Conservation (phyloP, 2,888 invertebrate genomes). For the Malthinus seriepunctatus region DNA sequence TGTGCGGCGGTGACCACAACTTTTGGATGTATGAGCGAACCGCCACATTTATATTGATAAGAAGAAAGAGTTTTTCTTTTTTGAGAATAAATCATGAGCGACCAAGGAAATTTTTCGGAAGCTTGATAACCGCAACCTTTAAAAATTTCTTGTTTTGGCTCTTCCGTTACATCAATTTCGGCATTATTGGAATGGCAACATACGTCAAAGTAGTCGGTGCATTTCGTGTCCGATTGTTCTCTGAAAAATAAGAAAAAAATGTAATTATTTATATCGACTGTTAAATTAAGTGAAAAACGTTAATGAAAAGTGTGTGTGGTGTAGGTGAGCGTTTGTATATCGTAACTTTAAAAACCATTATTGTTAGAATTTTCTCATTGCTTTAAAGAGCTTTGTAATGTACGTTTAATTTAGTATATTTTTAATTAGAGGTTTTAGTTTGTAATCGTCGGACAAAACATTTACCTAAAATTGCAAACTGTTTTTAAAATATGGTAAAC, state of each 20-base stretch:
- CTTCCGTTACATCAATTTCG: not conserved
- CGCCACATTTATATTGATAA: constrained; percentile 69
- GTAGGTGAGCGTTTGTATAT: too few relatives aligned
- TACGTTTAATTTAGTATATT: too few relatives aligned
- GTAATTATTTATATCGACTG: not conserved
- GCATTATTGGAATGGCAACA: not conserved
- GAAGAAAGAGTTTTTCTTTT: not conserved
- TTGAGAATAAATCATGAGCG: not conserved
- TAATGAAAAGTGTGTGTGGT: too few relatives aligned
- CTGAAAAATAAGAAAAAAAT: not conserved
- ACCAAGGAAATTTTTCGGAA: constrained; percentile 1
- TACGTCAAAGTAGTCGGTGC: not conserved
- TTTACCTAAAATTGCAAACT: too few relatives aligned
- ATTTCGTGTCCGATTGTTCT: not conserved
- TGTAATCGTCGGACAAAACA: too few relatives aligned
- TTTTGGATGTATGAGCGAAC: constrained; percentile 69
- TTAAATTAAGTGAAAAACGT: too few relatives aligned
- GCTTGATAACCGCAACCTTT: constrained; percentile 1
- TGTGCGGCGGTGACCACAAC: constrained; percentile 79
- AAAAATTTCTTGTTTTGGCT: not conserved
- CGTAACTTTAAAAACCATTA: too few relatives aligned
- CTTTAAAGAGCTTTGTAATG: too few relatives aligned
- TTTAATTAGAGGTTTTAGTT: too few relatives aligned
- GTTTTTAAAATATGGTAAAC: too few relatives aligned
- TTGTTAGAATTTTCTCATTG: too few relatives aligned